phyloP scores from a whole-genome alignment of 2,888 invertebrate species.

The Drosophila colorata region DNA sequence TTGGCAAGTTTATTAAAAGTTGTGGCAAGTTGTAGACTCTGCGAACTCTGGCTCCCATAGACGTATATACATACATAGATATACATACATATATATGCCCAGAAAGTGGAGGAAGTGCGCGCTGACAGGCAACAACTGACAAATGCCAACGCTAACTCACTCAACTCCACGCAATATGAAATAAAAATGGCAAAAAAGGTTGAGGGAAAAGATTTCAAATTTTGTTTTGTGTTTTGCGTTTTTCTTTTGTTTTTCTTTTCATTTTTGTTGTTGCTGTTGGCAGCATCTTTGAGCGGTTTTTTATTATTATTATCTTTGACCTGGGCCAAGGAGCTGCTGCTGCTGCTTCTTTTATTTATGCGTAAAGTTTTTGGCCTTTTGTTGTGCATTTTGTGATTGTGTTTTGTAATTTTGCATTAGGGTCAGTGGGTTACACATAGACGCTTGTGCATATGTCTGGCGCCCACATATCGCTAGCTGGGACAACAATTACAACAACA shows the following conservation, averaged over 20 bases:
- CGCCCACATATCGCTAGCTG: neutral
- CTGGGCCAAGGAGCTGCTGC: slow-evolving; percentile 42
- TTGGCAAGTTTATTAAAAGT: slow-evolving; percentile 75
- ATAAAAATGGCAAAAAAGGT: slow-evolving; percentile 48
- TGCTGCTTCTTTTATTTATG: slow-evolving; percentile 59
- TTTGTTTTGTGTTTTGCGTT: slow-evolving; percentile 39
- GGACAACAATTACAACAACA: slow-evolving; percentile 14
- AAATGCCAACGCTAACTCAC: slow-evolving; percentile 79
- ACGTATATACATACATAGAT: neutral
- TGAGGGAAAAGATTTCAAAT: slow-evolving; percentile 44
- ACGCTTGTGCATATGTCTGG: slow-evolving; percentile 16
- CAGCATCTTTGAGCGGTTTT: slow-evolving; percentile 67
- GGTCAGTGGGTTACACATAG: slow-evolving; percentile 31
- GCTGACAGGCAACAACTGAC: slow-evolving; percentile 75
- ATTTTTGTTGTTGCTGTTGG: slow-evolving; percentile 36
- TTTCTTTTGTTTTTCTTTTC: slow-evolving; percentile 35
- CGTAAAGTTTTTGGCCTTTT: slow-evolving; percentile 49
- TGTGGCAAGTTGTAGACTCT: slow-evolving; percentile 62
- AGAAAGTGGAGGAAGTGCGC: slow-evolving; percentile 54
- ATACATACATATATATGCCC: slow-evolving; percentile 10
- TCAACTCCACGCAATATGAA: slow-evolving; percentile 67
- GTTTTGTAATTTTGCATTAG: slow-evolving; percentile 35
- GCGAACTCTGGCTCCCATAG: slow-evolving; percentile 29
- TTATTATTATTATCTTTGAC: slow-evolving; percentile 78
- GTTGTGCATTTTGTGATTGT: slow-evolving; percentile 31